A percentile compares a stretch with the other conserved stretches of the same genome.
phyloP scores from a whole-genome alignment of 2,113 vertebrate species.

The Leucoraja erinaceus region DNA sequence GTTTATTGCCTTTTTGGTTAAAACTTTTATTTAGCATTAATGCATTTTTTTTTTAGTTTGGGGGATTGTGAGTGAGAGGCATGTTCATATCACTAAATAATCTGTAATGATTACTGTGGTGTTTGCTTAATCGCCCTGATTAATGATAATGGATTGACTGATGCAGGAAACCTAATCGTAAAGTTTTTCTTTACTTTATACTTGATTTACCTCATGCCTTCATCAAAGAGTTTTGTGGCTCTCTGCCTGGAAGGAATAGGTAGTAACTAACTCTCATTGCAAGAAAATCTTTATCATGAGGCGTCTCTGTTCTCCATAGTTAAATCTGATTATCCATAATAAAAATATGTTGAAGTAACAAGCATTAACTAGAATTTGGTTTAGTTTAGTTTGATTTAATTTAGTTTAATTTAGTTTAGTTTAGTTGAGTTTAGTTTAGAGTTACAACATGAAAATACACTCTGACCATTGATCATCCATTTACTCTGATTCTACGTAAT shows the following conservation, averaged over 20 bases:
- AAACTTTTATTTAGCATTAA: not conserved
- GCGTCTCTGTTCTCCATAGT: not conserved
- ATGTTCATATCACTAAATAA: conserved; percentile 22
- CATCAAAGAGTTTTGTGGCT: not conserved
- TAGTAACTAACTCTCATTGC: not conserved
- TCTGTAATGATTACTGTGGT: not conserved
- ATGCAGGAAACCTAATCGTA: not conserved
- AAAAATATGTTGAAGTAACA: not conserved
- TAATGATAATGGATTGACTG: not conserved
- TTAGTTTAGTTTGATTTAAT: no score
- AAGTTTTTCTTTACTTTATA: not conserved
- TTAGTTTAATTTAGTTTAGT: no score
- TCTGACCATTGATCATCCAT: no score
- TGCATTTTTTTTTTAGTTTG: not conserved
- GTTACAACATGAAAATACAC: no score
- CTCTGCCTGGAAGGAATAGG: not conserved
- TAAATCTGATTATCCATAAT: not conserved
- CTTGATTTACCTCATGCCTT: not conserved
- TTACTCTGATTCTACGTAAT: no score
- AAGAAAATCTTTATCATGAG: not conserved
- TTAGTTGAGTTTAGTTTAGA: no score
- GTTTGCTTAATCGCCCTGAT: not conserved
- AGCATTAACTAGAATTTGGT: no score
- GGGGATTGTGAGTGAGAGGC: not conserved
- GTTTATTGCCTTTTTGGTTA: not conserved